A percentile compares a stretch with the other conserved stretches of the same genome.
These are phyloP conservation scores for Dermochelys coriacea DNA, from an alignment of 2,797 vertebrate genomes.

Conservation along the genomic window DNA sequence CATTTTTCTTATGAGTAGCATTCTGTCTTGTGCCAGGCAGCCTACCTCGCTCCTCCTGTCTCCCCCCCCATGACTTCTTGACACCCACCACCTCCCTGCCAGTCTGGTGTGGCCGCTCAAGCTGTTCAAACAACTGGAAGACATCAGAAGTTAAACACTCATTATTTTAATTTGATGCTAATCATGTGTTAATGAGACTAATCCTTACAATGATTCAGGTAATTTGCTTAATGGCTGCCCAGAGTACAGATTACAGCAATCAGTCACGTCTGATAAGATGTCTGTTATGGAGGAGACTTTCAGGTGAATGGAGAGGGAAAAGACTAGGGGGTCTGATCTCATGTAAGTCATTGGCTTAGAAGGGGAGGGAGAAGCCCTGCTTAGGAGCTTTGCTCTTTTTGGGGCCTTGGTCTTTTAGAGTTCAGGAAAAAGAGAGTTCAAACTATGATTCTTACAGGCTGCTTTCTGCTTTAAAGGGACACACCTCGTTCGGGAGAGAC, in stretches of 20 bases:
- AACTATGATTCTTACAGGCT: background rate
- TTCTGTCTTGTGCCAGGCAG: slow-evolving; percentile 16
- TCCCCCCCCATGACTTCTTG: slow-evolving; percentile 74
- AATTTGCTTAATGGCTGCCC: slow-evolving; percentile 99
- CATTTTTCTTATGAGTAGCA: slow-evolving; percentile 2
- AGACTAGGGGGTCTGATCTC: slow-evolving; percentile 76
- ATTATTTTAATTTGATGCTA: slow-evolving; percentile 99
- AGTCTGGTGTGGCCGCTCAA: slow-evolving; percentile 94
- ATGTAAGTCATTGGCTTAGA: background rate
- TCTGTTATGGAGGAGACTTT: slow-evolving; percentile 88
- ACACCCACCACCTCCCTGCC: slow-evolving; percentile 81
- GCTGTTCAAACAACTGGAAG: slow-evolving; percentile 99
- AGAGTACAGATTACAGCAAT: slow-evolving; percentile 99
- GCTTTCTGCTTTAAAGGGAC: background rate
- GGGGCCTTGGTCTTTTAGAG: background rate
- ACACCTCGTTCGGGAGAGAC: background rate
- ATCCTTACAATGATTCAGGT: slow-evolving; percentile 99
- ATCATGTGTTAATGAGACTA: slow-evolving; percentile 99
- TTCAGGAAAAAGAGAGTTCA: background rate
- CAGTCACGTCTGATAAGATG: slow-evolving; percentile 99
- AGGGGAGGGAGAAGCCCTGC: background rate
- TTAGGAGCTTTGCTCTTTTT: background rate
- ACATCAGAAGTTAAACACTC: slow-evolving; percentile 99
- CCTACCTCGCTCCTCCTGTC: slow-evolving; percentile 40
- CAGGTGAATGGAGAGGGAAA: slow-evolving; percentile 87